Evolutionary conservation across 2,797 vertebrate species (phyloP), one percentile per base, ranked within the genome.

Genomic region (Tiaroga cobitis): DNA sequence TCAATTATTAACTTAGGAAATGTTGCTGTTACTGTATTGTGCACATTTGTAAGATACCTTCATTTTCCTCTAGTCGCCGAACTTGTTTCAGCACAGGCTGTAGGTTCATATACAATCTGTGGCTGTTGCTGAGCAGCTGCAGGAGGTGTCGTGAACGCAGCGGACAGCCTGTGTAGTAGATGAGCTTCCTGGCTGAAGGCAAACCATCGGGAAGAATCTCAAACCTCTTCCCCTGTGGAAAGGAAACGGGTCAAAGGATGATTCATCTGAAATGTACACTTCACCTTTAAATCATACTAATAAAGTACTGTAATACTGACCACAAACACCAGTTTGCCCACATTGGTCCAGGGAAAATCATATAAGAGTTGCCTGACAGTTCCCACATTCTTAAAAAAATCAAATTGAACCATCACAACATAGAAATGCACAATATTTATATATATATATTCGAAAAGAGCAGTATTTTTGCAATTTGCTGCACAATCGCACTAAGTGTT

Each of bases 281-380:
- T 41, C 24, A 24, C 19, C 18, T 68, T 67, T 67, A 75, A 84
- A 61, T 73, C 11, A 37, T 73, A 41, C 2, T 72, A 15, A 1
- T 72, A 24, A 67, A 65, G 70, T 15, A 37, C 18, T 63, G 41
- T 73, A 68, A 39, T 87, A 96, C 98, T 97, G 92, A 99, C 98
- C 97, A 99, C 97, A 87, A 99, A 99, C 4, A 99, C 97, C 85
- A 99, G 93, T 85, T 99, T 99, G 63, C 98, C 98, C 91, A 99
- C 98, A 0, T 99, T 99, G 78, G 97, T 98, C 98, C 98, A 99
- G 0, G 98, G 98, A 89, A 99, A 99, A 90, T 99, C 98, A 0
- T 97, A 99, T 84, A 99, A 91, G 84, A 99, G 95, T 81, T 99
- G 97, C 89, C 96, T 96, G 81, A 98, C 97, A n/a, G 96, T 95